phyloP scores from a whole-genome alignment of 2,113 vertebrate species.

The Trachemys scripta region DNA sequence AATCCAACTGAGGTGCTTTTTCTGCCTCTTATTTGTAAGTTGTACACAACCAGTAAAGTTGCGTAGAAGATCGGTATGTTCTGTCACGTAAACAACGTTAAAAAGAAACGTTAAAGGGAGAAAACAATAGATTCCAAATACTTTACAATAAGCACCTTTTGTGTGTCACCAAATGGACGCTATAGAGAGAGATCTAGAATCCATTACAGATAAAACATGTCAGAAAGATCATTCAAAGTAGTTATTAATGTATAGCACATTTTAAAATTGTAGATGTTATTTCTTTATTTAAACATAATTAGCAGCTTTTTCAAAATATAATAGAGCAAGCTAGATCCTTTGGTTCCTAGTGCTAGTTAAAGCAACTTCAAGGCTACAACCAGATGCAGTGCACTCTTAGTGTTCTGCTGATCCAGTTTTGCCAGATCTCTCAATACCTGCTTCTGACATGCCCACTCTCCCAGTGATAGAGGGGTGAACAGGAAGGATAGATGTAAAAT shows the following conservation, averaged over 20 bases:
- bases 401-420: neutral
- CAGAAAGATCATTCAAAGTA: too few species aligned
- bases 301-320: neutral
- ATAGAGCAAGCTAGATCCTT: neutral
- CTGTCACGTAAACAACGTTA: slow-evolving; percentile 17
- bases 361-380: neutral
- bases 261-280: neutral
- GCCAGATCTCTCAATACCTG: neutral
- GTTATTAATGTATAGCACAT: neutral
- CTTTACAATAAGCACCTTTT: neutral
- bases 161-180: too few species aligned
- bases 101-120: neutral
- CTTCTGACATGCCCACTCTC: neutral
- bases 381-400: neutral
- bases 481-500: neutral
- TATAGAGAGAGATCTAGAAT: too few species aligned
- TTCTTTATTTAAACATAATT: neutral
- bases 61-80: slow-evolving; percentile 24
- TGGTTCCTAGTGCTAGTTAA: neutral
- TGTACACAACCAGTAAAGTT: slow-evolving; percentile 16
- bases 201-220: too few species aligned
- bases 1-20: slow-evolving; percentile 33
- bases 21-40: slow-evolving; percentile 54
- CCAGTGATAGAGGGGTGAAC: neutral
- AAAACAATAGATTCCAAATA: neutral